Evolutionary conservation across 2,113 vertebrate genomes (phyloP), one percentile per base, ranked within the genome.

Genomic region (Panthera uncia): DNA sequence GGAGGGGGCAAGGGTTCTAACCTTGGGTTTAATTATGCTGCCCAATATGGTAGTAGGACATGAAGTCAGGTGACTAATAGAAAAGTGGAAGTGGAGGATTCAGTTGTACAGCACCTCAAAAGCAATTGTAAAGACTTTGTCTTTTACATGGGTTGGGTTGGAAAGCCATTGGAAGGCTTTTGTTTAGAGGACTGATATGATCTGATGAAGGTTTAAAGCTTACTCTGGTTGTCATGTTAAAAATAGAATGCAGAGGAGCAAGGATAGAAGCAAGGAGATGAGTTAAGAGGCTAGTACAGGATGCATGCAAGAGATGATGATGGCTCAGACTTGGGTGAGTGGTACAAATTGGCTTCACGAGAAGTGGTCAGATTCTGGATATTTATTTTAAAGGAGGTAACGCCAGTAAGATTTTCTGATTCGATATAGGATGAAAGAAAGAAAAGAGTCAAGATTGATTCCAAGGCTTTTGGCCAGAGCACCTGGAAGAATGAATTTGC

Each of bases 371-470:
- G 50, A 73, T 89, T 83, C 68, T 94, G 4, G 33, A 41, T 90
- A 87, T 89, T 91, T 78, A 88, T 65, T 94, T 96, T 95, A n/a
- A 91, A 86, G 45, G 23, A 65, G 21, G 7, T 79, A 93, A 31
- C 55, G 10, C 61, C 68, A 87, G 69, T 29, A 68, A 68, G 52
- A 7, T 86, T 92, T 90, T 94, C 50, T 66, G 23, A 76, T 65
- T 76, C 55, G 23, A 38, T 91, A 3, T 52, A 65, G 1, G 12
- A 31, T 89, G 41, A 78, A 93, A n/a, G 71, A 65, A 63, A 92
- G 79, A 45, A 68, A 89, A 45, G 45, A 89, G 6, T 78, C 73
- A 82, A 23, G 5, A 82, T 4, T 25, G 48, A 76, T 81, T 57
- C 91, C 36, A 69, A 79, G 45, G 19, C 50, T 71, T 89, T 78